These are phyloP conservation scores for Otocyon megalotis DNA, from an alignment of 2,113 vertebrate species.

Conservation along the genomic window DNA sequence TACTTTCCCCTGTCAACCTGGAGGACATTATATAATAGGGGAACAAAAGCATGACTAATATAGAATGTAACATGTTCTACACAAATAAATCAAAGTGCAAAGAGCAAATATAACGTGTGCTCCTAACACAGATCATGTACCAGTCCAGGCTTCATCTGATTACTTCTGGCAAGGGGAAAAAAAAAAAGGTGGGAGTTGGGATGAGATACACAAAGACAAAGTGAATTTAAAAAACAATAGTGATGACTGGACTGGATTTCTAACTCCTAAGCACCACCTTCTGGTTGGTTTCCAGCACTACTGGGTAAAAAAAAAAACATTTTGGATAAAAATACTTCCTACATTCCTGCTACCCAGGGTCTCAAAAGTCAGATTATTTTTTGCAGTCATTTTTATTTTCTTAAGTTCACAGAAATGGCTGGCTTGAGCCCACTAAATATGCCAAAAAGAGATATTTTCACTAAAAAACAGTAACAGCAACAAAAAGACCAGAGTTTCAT, in stretches of 20 bases:
- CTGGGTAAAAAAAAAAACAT: background rate
- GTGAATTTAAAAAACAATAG: background rate
- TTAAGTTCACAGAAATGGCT: background rate
- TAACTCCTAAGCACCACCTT: background rate
- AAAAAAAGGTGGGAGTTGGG: fast-evolving
- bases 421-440: background rate
- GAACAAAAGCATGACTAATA: background rate
- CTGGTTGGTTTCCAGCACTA: background rate
- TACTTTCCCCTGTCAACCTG: background rate
- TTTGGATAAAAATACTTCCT: background rate
- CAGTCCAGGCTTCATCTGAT: background rate
- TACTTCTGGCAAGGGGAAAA: background rate
- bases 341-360: background rate
- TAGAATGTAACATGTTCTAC: background rate
- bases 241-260: background rate
- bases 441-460: background rate
- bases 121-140: background rate
- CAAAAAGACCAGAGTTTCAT: background rate
- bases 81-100: background rate
- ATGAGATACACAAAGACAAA: background rate
- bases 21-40: background rate
- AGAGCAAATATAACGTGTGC: background rate
- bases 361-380: background rate
- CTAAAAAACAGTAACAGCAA: background rate
- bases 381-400: background rate